Evolutionary conservation across 2,797 vertebrate genomes (phyloP).

Genomic region (Bryconaethiops microstoma): DNA sequence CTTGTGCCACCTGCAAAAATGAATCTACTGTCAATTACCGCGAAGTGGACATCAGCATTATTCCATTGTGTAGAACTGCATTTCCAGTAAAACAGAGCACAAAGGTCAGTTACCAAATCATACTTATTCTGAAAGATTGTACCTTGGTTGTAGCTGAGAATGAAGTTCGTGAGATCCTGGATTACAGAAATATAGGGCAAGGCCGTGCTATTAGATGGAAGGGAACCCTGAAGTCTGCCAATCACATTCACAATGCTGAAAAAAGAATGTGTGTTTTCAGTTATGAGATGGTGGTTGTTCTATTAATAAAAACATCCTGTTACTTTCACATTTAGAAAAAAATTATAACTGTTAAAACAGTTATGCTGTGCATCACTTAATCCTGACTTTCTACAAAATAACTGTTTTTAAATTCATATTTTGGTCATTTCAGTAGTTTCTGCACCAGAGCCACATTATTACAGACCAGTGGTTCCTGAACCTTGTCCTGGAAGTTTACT

Average conservation of each 20-base stretch:
- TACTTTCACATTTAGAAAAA: neutral
- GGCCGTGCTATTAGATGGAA: slow-evolving; percentile 67
- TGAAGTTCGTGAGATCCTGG: slow-evolving; percentile 63
- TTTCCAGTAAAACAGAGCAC: neutral
- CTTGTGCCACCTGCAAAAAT: slow-evolving; percentile 68
- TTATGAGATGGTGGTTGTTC: too few species aligned
- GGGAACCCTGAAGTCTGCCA: slow-evolving; percentile 60
- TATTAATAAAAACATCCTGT: too few species aligned
- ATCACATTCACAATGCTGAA: slow-evolving; percentile 73
- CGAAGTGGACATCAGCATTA: neutral
- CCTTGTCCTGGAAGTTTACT: too few species aligned
- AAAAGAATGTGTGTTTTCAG: neutral
- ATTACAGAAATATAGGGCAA: slow-evolving; percentile 62
- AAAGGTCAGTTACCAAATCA: neutral
- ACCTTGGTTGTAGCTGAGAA: slow-evolving; percentile 69
- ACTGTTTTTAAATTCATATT: too few species aligned
- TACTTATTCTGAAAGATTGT: slow-evolving; percentile 54
- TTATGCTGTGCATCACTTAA: neutral
- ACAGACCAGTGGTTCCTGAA: too few species aligned
- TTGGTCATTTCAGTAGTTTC: too few species aligned
- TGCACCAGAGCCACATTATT: too few species aligned
- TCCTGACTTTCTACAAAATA: too few species aligned
- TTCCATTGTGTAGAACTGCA: neutral
- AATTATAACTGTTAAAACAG: neutral
- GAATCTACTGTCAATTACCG: neutral